Conservation (phyloP, 2,888 invertebrate species). For the Syrphus vitripennis region DNA sequence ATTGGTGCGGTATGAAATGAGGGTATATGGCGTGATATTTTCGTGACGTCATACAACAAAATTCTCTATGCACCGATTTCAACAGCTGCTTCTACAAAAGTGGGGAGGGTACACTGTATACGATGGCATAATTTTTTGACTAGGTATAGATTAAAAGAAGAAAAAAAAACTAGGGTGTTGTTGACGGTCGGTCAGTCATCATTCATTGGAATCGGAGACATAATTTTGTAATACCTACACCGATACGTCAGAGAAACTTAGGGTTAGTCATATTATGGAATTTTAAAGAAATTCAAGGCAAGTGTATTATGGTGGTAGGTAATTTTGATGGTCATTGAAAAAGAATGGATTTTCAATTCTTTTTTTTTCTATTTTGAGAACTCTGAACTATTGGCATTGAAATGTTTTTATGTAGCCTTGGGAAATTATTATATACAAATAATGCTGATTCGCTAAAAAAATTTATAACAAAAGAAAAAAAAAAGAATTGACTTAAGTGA, state of each 20-base stretch:
- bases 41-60: slow-evolving; percentile 43
- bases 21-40: slow-evolving; percentile 62
- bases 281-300: neutral
- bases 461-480: neutral
- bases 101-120: neutral
- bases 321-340: neutral
- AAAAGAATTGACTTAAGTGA: neutral
- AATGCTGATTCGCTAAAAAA: neutral
- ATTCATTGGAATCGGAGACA: neutral
- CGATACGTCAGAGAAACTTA: neutral
- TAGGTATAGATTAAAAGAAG: neutral
- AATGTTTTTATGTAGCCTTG: neutral
- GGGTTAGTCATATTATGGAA: slow-evolving; percentile 11
- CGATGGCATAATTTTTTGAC: neutral
- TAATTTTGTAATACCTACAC: neutral
- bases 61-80: slow-evolving; percentile 3
- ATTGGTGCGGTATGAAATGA: neutral
- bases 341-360: neutral
- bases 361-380: neutral
- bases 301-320: neutral
- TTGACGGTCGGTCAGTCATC: neutral
- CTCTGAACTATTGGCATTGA: slow-evolving; percentile 16
- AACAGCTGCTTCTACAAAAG: slow-evolving; percentile 43
- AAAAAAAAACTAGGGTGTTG: slow-evolving; percentile 17
- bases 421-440: neutral